Evolutionary conservation across 2,888 invertebrate genomes (phyloP).

Genomic region (Blomia tropicalis): DNA sequence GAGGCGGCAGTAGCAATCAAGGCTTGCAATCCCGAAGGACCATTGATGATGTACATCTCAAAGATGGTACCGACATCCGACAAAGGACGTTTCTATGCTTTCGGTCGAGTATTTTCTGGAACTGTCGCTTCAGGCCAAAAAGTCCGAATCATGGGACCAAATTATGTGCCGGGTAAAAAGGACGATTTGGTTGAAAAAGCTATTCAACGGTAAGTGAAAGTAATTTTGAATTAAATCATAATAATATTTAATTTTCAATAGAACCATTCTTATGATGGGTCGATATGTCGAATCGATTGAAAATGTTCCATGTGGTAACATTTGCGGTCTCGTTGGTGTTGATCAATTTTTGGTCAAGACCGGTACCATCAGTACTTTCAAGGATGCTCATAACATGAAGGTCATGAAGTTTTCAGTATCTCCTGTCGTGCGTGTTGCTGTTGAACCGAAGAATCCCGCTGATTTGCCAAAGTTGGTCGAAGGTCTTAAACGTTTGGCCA

Average conservation of each 20-base stretch:
- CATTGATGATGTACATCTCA: constrained; percentile 99
- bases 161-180: constrained; percentile 93
- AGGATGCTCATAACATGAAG: constrained; percentile 97
- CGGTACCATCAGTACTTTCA: constrained; percentile 95
- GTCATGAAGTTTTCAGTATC: constrained; percentile 99
- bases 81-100: constrained; percentile 99
- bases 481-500: constrained; percentile 92
- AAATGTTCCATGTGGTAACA: constrained; percentile 97
- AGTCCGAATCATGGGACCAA: constrained; percentile 98
- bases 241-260: constrained; percentile 27
- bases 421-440: constrained; percentile 96
- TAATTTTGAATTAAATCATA: neutral
- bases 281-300: constrained; percentile 98
- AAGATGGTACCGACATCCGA: constrained; percentile 99
- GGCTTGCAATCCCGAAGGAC: constrained; percentile 87
- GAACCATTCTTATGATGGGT: constrained; percentile 99
- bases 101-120: constrained; percentile 98
- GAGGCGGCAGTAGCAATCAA: constrained; percentile 63
- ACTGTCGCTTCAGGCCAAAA: constrained; percentile 74
- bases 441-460: constrained; percentile 96
- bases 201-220: constrained; percentile 55
- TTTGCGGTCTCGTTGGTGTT: constrained; percentile 98
- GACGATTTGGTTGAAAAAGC: constrained; percentile 97
- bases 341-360: constrained; percentile 99
- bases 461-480: constrained; percentile 98